Conservation (phyloP, 2,797 vertebrate genomes). For the Loris lydekkerianus region DNA sequence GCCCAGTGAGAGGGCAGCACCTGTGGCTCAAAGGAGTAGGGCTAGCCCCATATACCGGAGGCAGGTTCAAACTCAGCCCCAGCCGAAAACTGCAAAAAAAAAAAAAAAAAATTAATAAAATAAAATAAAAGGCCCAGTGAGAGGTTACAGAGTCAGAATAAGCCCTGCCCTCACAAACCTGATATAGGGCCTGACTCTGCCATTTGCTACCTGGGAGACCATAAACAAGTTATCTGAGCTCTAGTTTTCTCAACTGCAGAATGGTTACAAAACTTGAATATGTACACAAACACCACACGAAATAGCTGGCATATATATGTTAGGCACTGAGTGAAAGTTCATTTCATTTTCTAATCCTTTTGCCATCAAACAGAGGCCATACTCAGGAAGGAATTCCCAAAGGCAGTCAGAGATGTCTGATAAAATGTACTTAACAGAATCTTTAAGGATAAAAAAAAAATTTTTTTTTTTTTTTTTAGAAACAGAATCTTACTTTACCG, state of each 20-base stretch:
- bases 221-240: not conserved
- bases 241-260: not conserved
- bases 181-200: not conserved
- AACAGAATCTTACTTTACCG: no score
- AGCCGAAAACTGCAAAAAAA: no score
- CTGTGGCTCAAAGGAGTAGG: no score
- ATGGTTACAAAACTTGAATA: slow-evolving; percentile 13
- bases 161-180: not conserved
- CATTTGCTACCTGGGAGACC: not conserved
- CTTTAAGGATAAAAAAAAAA: not conserved
- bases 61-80: no score
- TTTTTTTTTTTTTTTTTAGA: no score
- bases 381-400: not conserved
- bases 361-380: not conserved
- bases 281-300: not conserved
- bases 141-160: not conserved
- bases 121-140: no score
- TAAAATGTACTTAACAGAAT: not conserved
- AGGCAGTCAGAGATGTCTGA: not conserved
- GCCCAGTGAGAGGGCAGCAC: not conserved
- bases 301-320: not conserved
- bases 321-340: not conserved
- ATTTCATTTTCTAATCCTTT: not conserved
- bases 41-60: no score
- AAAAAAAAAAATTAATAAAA: no score